These are phyloP conservation scores for Genyomyrus donnyi DNA, from an alignment of 2,113 vertebrate genomes.

Conservation along the genomic window DNA sequence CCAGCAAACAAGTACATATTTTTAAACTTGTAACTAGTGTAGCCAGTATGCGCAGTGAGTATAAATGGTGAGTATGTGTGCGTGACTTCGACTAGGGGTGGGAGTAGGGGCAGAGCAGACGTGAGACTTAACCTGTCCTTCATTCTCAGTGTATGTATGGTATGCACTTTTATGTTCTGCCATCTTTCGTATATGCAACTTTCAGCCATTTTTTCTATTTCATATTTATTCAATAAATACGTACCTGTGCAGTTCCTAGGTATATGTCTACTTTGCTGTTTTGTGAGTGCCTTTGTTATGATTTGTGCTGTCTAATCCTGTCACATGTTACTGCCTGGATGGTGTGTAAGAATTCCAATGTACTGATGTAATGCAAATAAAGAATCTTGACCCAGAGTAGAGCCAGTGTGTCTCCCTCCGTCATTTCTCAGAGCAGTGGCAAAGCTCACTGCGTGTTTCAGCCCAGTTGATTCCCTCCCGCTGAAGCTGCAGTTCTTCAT, in stretches of 20 bases:
- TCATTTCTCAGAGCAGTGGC: background rate
- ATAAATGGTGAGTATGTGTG: background rate
- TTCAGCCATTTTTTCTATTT: background rate
- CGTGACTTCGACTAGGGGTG: background rate
- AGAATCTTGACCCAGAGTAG: background rate
- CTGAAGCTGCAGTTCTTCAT: background rate
- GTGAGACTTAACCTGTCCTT: background rate
- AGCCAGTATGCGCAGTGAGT: background rate
- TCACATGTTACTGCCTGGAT: background rate
- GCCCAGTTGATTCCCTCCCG: background rate
- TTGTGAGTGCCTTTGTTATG: background rate
- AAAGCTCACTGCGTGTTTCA: background rate
- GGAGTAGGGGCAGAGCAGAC: background rate
- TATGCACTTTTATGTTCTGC: background rate
- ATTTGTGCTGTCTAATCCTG: background rate
- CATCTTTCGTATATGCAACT: background rate
- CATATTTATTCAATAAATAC: background rate
- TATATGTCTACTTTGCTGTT: background rate
- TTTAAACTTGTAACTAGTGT: background rate
- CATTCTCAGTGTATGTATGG: background rate
- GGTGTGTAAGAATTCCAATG: background rate
- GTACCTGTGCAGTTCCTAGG: background rate
- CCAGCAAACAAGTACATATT: background rate
- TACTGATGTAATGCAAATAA: background rate
- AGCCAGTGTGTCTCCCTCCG: background rate